phyloP scores from a whole-genome alignment of 2,888 invertebrate species.

The Therioaphis trifolii region DNA sequence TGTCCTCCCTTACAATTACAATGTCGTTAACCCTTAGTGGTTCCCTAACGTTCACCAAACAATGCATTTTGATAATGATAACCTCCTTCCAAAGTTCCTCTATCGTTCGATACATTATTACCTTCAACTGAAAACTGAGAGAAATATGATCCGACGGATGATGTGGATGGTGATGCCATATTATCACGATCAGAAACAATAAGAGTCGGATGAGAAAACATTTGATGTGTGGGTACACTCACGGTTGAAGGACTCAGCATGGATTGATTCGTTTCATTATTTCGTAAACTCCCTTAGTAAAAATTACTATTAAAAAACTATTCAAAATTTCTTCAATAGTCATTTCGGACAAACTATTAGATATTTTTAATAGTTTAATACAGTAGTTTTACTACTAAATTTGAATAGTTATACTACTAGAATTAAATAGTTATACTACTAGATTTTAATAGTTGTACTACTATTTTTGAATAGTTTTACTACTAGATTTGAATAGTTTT shows the following conservation, averaged over 20 bases:
- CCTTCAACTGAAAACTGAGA: slow-evolving; percentile 20
- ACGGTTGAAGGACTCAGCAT: slow-evolving; percentile 14
- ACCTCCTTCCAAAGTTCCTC: slow-evolving; percentile 17
- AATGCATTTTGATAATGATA: slow-evolving; percentile 6
- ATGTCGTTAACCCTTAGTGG: too few relatives aligned
- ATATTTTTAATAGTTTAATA: too few relatives aligned
- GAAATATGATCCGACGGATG: background rate
- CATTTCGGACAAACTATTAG: too few relatives aligned
- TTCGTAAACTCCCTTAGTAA: slow-evolving; percentile 19
- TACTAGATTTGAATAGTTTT: too few relatives aligned
- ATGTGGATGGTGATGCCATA: slow-evolving; percentile 11
- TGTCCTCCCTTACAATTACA: too few relatives aligned
- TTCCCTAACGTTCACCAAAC: background rate
- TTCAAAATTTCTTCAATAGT: too few relatives aligned
- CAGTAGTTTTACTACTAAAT: too few relatives aligned
- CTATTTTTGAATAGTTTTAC: too few relatives aligned
- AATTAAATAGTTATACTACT: too few relatives aligned
- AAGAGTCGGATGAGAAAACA: background rate
- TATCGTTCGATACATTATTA: slow-evolving; percentile 14
- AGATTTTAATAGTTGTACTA: too few relatives aligned
- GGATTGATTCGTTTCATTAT: slow-evolving; percentile 18
- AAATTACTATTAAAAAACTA: too few relatives aligned
- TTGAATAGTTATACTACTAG: too few relatives aligned
- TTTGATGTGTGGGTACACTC: slow-evolving; percentile 1
- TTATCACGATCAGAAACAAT: slow-evolving; percentile 17